These are phyloP conservation scores for Sebastes trivittatus DNA, from an alignment of 2,797 vertebrate species.

Conservation along the genomic window DNA sequence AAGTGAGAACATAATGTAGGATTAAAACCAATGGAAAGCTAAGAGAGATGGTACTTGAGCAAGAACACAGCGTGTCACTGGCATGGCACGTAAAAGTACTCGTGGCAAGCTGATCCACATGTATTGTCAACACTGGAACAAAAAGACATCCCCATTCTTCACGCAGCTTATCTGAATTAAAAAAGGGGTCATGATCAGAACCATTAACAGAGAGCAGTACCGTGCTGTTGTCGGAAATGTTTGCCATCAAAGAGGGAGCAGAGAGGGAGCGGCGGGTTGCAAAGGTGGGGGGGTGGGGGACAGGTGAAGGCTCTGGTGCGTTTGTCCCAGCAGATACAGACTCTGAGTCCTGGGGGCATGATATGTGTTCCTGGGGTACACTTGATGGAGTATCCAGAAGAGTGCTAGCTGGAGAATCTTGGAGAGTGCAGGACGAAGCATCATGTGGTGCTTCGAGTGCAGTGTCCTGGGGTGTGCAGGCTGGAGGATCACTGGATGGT, in stretches of 20 bases:
- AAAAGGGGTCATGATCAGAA: constrained; percentile 20
- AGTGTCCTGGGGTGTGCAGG: background rate
- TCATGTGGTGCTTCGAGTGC: background rate
- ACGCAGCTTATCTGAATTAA: constrained; percentile 25
- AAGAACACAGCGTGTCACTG: background rate
- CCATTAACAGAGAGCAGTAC: constrained; percentile 69
- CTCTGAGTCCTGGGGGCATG: constrained; percentile 11
- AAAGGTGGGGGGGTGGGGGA: constrained; percentile 86
- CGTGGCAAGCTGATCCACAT: constrained; percentile 2
- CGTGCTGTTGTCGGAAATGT: constrained; percentile 75
- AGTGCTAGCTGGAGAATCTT: background rate
- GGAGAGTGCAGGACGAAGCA: background rate
- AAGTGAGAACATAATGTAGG: background rate
- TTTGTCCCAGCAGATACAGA: background rate
- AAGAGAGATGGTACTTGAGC: background rate
- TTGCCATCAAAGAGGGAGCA: constrained; percentile 67
- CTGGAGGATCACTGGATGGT: background rate
- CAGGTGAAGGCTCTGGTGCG: constrained; percentile 36
- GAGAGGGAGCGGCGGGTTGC: constrained; percentile 82
- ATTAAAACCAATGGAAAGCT: constrained; percentile 6
- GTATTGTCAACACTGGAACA: constrained; percentile 17
- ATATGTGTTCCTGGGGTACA: background rate
- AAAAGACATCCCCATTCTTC: constrained; percentile 11
- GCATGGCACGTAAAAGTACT: background rate
- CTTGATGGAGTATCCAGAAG: background rate